Percentiles rank a stretch among this genome's conserved stretches.
These are phyloP conservation scores for Amyelois transitella DNA, from an alignment of 1,140 invertebrate species.

Conservation along the genomic window DNA sequence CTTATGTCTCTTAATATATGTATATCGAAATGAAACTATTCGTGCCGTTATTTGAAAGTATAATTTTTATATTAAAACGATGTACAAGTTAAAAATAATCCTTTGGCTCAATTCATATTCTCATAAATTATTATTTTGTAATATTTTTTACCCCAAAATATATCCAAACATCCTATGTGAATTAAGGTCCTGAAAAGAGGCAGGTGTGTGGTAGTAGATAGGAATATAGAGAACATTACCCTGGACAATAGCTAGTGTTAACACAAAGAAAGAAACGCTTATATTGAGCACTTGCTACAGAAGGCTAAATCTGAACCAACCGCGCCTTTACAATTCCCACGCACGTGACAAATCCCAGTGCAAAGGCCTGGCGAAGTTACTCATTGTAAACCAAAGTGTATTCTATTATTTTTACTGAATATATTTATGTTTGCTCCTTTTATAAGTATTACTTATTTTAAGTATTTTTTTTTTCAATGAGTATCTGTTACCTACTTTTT, in stretches of 20 bases:
- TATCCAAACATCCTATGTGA: too few species aligned
- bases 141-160: neutral
- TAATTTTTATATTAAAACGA: neutral
- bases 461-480: constrained; percentile 26
- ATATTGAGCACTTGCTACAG: neutral
- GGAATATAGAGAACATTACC: too few species aligned
- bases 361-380: constrained; percentile 25
- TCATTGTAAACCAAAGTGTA: constrained; percentile 57
- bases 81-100: neutral
- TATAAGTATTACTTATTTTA: constrained; percentile 30
- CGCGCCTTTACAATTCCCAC: neutral
- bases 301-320: neutral
- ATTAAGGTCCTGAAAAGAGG: too few species aligned
- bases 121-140: too few species aligned
- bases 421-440: constrained; percentile 21
- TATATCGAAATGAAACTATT: constrained; percentile 9
- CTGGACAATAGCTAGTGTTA: too few species aligned
- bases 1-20: constrained; percentile 7
- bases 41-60: neutral
- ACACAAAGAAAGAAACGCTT: too few species aligned
- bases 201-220: too few species aligned
- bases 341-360: constrained; percentile 3
- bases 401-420: constrained; percentile 27
- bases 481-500: constrained; percentile 40
- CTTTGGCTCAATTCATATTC: too few species aligned